Evolutionary conservation across 1,140 invertebrate genomes (phyloP).

Genomic region (Drosophila teissieri): DNA sequence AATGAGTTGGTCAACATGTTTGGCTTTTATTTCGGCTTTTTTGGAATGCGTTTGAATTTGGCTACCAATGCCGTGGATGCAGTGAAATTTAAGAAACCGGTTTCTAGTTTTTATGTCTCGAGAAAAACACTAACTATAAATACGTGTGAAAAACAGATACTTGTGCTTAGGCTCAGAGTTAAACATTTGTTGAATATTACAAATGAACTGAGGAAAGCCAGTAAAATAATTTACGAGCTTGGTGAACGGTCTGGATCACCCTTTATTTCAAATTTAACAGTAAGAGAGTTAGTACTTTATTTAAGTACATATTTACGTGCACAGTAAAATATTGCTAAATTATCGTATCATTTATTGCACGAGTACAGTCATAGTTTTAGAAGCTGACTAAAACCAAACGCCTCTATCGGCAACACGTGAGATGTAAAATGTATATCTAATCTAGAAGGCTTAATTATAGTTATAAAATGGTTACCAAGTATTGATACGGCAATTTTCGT

Average conservation of each 20-base stretch:
- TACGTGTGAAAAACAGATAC: constrained; percentile 1
- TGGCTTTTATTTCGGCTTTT: constrained; percentile 44
- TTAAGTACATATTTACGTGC: neutral
- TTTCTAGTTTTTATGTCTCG: neutral
- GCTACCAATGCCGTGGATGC: neutral
- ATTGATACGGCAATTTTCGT: neutral
- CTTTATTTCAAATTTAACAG: neutral
- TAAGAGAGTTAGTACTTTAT: no score
- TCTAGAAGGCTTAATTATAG: neutral
- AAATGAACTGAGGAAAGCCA: neutral
- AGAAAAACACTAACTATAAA: neutral
- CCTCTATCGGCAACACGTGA: neutral
- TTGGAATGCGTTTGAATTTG: constrained; percentile 28
- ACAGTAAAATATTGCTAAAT: neutral
- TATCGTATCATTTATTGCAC: no score
- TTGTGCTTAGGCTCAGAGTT: neutral
- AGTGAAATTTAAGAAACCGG: constrained; percentile 27
- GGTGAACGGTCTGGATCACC: neutral
- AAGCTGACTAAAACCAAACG: neutral
- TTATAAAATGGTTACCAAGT: neutral
- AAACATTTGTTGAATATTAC: constrained; percentile 9
- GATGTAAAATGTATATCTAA: neutral
- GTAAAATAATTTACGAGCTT: constrained; percentile 2
- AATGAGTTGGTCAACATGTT: constrained; percentile 81
- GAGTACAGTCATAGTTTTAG: neutral